phyloP scores from a whole-genome alignment of 2,797 vertebrate genomes.

The Selene dorsalis region DNA sequence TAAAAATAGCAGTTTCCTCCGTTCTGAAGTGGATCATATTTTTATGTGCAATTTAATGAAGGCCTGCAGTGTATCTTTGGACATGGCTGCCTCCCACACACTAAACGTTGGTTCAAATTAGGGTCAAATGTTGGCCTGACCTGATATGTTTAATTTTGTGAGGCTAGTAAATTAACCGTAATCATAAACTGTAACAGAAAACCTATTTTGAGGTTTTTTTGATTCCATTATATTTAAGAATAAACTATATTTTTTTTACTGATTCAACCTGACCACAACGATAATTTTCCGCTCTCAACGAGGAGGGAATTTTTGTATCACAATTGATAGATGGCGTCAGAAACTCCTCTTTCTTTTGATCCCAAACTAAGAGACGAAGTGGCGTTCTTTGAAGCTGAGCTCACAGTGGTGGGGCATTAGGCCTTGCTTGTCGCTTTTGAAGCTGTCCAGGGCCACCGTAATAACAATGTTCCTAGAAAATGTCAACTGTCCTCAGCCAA shows the following conservation, averaged over 20 bases:
- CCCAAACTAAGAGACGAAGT: conserved; percentile 36
- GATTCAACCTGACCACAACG: neutral
- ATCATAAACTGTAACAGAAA: conserved; percentile 9
- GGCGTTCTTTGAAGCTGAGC: conserved; percentile 63
- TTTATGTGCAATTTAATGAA: conserved; percentile 38
- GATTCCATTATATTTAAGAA: conserved; percentile 14
- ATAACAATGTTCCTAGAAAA: conserved; percentile 83
- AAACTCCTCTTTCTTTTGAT: conserved; percentile 52
- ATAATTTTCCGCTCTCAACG: conserved; percentile 24
- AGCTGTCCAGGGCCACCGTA: conserved; percentile 70
- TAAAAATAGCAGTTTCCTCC: conserved; percentile 34
- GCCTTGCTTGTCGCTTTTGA: conserved; percentile 60
- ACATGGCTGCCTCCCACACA: conserved; percentile 27
- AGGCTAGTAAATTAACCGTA: conserved; percentile 1
- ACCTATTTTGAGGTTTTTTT: neutral
- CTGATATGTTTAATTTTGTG: conserved; percentile 15
- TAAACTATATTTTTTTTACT: conserved; percentile 1
- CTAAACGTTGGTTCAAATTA: conserved; percentile 19
- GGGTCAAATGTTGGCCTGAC: conserved; percentile 21
- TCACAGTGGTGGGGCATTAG: conserved; percentile 38
- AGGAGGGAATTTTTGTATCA: conserved; percentile 36
- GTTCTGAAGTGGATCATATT: conserved; percentile 22
- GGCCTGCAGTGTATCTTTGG: conserved; percentile 42
- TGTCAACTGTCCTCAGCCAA: conserved; percentile 72
- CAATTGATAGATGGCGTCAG: conserved; percentile 17